Percentiles rank a stretch among this genome's conserved stretches.
Evolutionary conservation across 2,888 invertebrate genomes (phyloP).

Genomic region (Zygothrica quintamaculata): DNA sequence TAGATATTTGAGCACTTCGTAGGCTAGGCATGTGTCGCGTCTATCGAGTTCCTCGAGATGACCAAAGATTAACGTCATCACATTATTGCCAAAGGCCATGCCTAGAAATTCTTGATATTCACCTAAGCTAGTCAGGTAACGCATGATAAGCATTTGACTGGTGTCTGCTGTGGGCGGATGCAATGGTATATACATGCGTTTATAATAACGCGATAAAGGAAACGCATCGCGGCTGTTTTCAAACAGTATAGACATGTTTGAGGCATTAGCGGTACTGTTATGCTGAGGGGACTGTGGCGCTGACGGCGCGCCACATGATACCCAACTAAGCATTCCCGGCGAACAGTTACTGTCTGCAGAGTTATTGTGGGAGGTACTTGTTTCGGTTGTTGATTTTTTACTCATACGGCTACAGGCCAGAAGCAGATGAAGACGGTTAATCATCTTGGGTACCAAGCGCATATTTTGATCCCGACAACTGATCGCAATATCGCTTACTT

Average conservation of each 20-base stretch:
- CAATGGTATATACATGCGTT: constrained; percentile 89
- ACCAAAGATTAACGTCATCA: constrained; percentile 94
- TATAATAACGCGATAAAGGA: constrained; percentile 70
- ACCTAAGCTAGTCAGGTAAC: constrained; percentile 98
- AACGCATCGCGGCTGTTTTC: constrained; percentile 83
- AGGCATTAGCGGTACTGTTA: constrained; percentile 64
- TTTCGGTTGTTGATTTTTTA: constrained; percentile 55
- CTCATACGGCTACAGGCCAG: constrained; percentile 84
- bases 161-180: constrained; percentile 95
- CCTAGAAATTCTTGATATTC: constrained; percentile 99
- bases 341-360: constrained; percentile 66
- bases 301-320: constrained; percentile 73
- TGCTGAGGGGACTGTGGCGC: constrained; percentile 83
- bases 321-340: constrained; percentile 82
- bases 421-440: constrained; percentile 91
- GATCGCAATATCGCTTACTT: constrained; percentile 96
- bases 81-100: constrained; percentile 96
- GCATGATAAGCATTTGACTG: constrained; percentile 95
- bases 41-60: constrained; percentile 95
- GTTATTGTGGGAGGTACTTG: constrained; percentile 36
- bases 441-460: constrained; percentile 93
- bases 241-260: constrained; percentile 83
- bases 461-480: constrained; percentile 93
- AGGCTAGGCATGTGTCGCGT: constrained; percentile 95
- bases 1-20: constrained; percentile 97